phyloP scores from a whole-genome alignment of 2,888 invertebrate species.

The Apantesis nais region DNA sequence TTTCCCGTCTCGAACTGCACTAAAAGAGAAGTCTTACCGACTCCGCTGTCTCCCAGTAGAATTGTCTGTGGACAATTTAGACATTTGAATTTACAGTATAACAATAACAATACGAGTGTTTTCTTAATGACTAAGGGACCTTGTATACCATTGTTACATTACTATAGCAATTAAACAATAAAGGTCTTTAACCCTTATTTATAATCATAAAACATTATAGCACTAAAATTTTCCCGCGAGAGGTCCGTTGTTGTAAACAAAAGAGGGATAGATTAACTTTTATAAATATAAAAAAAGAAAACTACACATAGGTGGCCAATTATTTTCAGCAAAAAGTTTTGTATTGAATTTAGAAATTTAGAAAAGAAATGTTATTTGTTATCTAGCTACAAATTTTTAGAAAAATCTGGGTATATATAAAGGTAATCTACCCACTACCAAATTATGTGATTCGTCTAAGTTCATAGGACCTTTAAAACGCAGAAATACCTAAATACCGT shows the following conservation, averaged over 20 bases:
- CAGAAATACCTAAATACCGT: no score
- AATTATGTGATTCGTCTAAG: background rate
- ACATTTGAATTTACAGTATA: background rate
- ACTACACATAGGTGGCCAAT: background rate
- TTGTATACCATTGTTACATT: background rate
- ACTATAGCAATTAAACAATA: no score
- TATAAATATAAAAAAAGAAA: background rate
- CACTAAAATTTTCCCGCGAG: background rate
- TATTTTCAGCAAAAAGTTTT: background rate
- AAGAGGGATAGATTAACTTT: background rate
- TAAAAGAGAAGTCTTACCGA: constrained; percentile 96
- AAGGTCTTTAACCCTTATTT: background rate
- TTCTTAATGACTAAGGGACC: no score
- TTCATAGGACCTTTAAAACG: background rate
- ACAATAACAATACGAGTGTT: background rate
- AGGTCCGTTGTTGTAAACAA: background rate
- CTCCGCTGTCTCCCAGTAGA: constrained; percentile 96
- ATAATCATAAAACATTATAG: background rate
- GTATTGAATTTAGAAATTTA: background rate
- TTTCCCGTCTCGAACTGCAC: constrained; percentile 97
- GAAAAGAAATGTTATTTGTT: background rate
- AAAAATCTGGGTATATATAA: no score
- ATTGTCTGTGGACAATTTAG: constrained; percentile 89
- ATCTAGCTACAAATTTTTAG: no score
- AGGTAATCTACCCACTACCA: no score